Conservation (phyloP, 2,797 vertebrate genomes). For the Mormyrus hasselquistii region DNA sequence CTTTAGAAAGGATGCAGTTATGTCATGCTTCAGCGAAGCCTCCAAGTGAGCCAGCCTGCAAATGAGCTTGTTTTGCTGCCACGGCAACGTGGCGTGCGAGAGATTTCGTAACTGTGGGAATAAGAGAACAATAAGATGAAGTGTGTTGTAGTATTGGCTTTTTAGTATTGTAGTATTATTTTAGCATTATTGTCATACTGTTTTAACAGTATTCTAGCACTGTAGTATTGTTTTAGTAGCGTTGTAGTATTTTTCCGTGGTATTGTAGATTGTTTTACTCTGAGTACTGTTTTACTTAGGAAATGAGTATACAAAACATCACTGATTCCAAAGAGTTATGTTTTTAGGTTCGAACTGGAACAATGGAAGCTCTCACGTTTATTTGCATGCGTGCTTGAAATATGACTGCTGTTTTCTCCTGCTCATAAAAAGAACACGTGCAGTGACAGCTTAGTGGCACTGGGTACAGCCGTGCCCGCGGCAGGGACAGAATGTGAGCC, state of each 20-base stretch:
- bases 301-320: neutral
- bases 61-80: neutral
- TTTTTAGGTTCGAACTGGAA: neutral
- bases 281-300: neutral
- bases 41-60: neutral
- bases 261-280: neutral
- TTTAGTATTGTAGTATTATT: neutral
- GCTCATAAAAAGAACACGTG: neutral
- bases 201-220: neutral
- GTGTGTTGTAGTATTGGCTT: neutral
- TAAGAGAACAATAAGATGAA: neutral
- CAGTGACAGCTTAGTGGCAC: neutral
- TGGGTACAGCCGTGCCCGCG: neutral
- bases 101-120: neutral
- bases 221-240: neutral
- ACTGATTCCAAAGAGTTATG: neutral
- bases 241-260: neutral
- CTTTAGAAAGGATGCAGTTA: neutral
- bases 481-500: neutral
- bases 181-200: neutral
- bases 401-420: neutral
- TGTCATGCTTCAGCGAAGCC: neutral
- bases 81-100: neutral
- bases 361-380: neutral
- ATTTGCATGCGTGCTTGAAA: neutral